These are phyloP conservation scores for Hypotaenidia philippensis DNA, from an alignment of 2,797 vertebrate genomes.

Conservation along the genomic window DNA sequence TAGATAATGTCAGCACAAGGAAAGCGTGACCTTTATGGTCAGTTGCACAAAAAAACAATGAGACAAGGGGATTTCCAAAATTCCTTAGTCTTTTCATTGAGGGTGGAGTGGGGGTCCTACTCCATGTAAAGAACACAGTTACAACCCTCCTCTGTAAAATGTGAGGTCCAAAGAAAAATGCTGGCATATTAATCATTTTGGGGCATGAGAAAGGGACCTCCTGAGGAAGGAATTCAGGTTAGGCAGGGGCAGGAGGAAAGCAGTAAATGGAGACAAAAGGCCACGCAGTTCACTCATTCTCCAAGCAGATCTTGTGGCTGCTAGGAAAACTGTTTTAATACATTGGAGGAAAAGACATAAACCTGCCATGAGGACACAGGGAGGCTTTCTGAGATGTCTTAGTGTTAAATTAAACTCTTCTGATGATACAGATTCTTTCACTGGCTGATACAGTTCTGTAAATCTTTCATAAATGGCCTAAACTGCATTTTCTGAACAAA, in stretches of 20 bases:
- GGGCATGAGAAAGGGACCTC: slow-evolving; percentile 10
- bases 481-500: background rate
- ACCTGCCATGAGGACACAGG: background rate
- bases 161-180: background rate
- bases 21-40: slow-evolving; percentile 35
- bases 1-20: slow-evolving; percentile 41
- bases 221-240: background rate
- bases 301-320: background rate
- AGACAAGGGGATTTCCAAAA: slow-evolving; percentile 31
- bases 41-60: background rate
- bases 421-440: background rate
- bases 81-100: background rate
- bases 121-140: background rate
- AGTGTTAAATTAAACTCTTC: background rate
- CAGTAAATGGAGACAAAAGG: background rate
- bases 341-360: background rate
- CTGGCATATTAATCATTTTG: background rate
- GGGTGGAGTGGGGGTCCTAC: background rate
- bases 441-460: background rate
- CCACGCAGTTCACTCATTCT: background rate
- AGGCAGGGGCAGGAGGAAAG: background rate
- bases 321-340: background rate
- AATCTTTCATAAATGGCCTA: background rate
- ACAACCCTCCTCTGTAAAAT: background rate
- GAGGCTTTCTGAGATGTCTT: background rate